Conservation (phyloP, 1,140 invertebrate genomes). For the Drosophila nigromelanica region DNA sequence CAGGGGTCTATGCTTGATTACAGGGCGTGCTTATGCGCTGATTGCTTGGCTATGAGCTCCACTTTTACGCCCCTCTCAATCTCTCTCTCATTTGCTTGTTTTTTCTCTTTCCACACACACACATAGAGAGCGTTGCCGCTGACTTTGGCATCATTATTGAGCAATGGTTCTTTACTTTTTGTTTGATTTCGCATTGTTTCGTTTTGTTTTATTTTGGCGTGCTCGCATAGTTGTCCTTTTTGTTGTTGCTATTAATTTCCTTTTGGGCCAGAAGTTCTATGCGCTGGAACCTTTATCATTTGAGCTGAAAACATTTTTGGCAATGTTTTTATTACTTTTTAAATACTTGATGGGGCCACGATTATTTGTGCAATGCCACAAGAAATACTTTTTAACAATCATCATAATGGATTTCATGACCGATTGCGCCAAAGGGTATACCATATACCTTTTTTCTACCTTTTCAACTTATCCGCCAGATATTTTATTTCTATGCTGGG, state of each 20-base stretch:
- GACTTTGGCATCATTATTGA: conserved; percentile 76
- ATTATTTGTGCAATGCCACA: conserved; percentile 60
- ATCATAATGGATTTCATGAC: conserved; percentile 49
- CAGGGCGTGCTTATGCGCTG: conserved; percentile 80
- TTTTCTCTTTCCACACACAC: neutral
- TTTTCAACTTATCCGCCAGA: conserved; percentile 33
- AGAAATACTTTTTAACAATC: conserved; percentile 61
- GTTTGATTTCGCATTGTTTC: conserved; percentile 43
- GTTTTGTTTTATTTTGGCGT: conserved; percentile 20
- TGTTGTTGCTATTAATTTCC: conserved; percentile 62
- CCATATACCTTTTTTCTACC: conserved; percentile 22
- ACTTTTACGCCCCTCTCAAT: conserved; percentile 4
- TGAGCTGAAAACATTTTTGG: conserved; percentile 54
- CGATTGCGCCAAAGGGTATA: conserved; percentile 52
- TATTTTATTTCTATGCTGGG: conserved; percentile 30
- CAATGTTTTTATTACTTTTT: conserved; percentile 78
- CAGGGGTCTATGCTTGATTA: conserved; percentile 70
- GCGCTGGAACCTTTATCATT: conserved; percentile 55
- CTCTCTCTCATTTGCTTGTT: no score
- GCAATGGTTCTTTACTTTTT: conserved; percentile 55
- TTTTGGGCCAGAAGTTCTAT: conserved; percentile 31
- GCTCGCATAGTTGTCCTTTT: conserved; percentile 73
- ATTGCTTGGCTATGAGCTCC: conserved; percentile 72
- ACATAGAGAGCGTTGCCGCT: conserved; percentile 22
- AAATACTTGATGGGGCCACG: conserved; percentile 63